Percentiles rank a stretch among this genome's conserved stretches.
These are phyloP conservation scores for Epizoanthus stellaris DNA, from an alignment of 92 coral and sea anemone species.

Conservation along the genomic window DNA sequence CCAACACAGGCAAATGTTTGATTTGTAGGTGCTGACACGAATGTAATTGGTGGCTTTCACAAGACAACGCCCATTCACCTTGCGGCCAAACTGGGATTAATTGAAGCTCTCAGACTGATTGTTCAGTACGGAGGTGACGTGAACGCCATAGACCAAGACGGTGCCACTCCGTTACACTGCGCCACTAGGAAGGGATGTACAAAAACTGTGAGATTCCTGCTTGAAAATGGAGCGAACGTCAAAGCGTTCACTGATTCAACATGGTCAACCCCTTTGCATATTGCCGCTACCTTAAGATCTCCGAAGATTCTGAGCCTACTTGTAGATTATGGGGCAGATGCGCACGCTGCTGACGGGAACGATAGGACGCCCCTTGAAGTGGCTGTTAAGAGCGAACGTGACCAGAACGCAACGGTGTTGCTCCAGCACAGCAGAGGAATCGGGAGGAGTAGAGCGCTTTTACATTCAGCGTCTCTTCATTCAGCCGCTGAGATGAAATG, in stretches of 20 bases:
- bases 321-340: constrained; percentile 30
- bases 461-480: constrained; percentile 17
- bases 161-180: constrained; percentile 37
- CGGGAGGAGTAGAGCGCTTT: background rate
- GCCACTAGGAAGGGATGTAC: constrained; percentile 3
- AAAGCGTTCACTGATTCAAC: constrained; percentile 33
- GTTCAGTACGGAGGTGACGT: constrained; percentile 29
- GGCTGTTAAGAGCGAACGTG: constrained; percentile 15
- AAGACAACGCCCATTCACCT: constrained; percentile 33
- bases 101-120: background rate
- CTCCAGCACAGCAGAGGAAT: constrained; percentile 4
- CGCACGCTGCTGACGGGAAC: constrained; percentile 29
- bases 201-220: constrained; percentile 19
- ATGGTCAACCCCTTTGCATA: constrained; percentile 40
- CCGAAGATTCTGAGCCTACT: constrained; percentile 25
- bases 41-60: constrained; percentile 5
- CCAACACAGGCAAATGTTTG: background rate
- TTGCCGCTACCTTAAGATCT: constrained; percentile 34
- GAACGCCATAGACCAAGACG: constrained; percentile 37
- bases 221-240: constrained; percentile 35
- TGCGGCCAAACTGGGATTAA: constrained; percentile 4
- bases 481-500: constrained; percentile 26
- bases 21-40: constrained; percentile 28
- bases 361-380: constrained; percentile 35
- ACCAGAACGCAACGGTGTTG: constrained; percentile 2